phyloP scores from a whole-genome alignment of 35 echinoderm and acorn worm genomes.

The Amphiura filiformis region DNA sequence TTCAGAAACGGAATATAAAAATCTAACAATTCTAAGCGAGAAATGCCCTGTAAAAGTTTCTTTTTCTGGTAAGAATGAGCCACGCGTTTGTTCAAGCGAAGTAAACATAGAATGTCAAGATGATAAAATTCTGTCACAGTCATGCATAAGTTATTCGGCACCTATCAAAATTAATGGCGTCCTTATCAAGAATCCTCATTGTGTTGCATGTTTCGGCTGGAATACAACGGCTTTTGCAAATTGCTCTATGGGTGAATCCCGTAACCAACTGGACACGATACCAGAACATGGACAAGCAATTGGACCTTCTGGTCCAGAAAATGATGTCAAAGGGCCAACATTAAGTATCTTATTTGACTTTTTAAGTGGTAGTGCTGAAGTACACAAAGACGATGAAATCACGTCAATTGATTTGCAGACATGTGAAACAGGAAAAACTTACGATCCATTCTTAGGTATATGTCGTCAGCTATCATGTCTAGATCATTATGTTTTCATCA shows the following conservation, averaged over 20 bases:
- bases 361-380: not conserved
- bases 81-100: not conserved
- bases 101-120: not conserved
- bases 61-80: not conserved
- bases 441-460: not conserved
- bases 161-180: not conserved
- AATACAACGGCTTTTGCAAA: not conserved
- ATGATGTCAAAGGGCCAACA: not conserved
- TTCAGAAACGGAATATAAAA: not conserved
- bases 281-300: not conserved
- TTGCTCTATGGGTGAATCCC: too few species aligned
- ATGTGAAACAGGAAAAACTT: not conserved
- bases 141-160: not conserved
- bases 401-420: not conserved
- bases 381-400: not conserved
- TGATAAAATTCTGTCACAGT: not conserved
- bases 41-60: not conserved
- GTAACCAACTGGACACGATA: too few species aligned
- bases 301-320: not conserved
- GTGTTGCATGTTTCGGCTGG: not conserved
- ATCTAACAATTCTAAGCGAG: not conserved
- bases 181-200: not conserved
- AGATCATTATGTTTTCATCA: not conserved
- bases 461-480: not conserved
- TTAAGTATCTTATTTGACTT: not conserved